These are phyloP conservation scores for Scomber japonicus DNA, from an alignment of 2,113 vertebrate species.

Conservation along the genomic window DNA sequence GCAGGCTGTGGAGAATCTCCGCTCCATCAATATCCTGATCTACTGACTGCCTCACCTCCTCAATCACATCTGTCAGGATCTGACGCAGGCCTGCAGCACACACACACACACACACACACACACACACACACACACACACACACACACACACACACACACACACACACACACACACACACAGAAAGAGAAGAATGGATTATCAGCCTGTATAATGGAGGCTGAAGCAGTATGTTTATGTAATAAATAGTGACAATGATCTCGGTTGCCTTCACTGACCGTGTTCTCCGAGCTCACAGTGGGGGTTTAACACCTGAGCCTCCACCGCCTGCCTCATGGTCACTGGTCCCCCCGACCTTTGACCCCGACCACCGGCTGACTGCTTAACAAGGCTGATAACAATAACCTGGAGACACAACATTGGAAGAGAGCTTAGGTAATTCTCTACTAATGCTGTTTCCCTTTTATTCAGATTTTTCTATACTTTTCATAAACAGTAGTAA, in stretches of 20 bases:
- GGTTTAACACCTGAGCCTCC: constrained; percentile 76
- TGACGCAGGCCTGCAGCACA: constrained; percentile 85
- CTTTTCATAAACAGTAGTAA: no score
- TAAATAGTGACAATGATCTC: background rate
- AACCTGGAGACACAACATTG: background rate
- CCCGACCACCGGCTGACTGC: constrained; percentile 8
- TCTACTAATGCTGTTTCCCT: no score
- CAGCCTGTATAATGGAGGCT: no score
- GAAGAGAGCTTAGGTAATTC: no score
- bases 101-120: background rate
- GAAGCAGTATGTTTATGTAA: no score
- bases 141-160: background rate
- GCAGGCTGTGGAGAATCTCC: constrained; percentile 88
- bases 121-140: background rate
- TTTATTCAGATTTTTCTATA: no score
- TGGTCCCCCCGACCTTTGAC: constrained; percentile 35
- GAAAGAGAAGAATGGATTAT: no score
- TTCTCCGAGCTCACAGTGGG: constrained; percentile 72
- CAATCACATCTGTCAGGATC: constrained; percentile 88
- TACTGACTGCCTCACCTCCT: constrained; percentile 88
- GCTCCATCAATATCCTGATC: constrained; percentile 87
- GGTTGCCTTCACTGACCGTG: constrained; percentile 63
- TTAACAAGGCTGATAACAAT: background rate
- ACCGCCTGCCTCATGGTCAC: constrained; percentile 78
- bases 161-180: background rate